Conservation (phyloP, 2,113 vertebrate species). For the Mesitornis unicolor region DNA sequence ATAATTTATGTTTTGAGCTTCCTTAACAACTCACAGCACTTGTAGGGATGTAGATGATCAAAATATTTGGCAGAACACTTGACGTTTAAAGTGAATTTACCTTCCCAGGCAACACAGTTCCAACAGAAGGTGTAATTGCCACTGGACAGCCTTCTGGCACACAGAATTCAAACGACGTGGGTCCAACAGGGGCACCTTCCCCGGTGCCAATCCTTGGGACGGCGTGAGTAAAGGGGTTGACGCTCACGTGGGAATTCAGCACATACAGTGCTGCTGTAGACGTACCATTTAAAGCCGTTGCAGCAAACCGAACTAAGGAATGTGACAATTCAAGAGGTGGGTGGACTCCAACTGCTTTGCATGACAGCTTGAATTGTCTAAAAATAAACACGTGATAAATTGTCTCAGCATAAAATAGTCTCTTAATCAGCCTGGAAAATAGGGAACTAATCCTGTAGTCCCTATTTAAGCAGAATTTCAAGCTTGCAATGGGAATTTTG, state of each 20-base stretch:
- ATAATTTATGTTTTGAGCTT: background rate
- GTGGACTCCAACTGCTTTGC: conserved; percentile 81
- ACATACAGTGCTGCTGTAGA: conserved; percentile 78
- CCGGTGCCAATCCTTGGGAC: conserved; percentile 51
- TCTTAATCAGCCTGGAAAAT: conserved; percentile 53
- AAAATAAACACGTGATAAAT: conserved; percentile 53
- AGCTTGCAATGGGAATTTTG: conserved; percentile 62
- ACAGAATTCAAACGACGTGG: conserved; percentile 82
- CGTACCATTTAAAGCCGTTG: conserved; percentile 79
- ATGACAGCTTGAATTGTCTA: conserved; percentile 86
- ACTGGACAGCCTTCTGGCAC: conserved; percentile 74
- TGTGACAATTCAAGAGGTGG: conserved; percentile 89
- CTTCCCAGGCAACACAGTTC: conserved; percentile 78
- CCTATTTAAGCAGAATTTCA: conserved; percentile 61
- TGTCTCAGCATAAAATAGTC: conserved; percentile 46
- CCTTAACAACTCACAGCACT: background rate
- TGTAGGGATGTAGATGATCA: background rate
- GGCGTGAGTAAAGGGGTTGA: conserved; percentile 36
- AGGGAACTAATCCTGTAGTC: conserved; percentile 62
- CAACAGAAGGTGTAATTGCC: conserved; percentile 79
- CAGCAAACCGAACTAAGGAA: conserved; percentile 83
- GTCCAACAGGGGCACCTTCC: conserved; percentile 51
- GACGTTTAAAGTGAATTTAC: conserved; percentile 21
- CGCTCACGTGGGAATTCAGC: conserved; percentile 64
- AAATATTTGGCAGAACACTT: background rate